Evolutionary conservation across 2,797 vertebrate species (phyloP), one percentile per base, ranked within the genome.

Genomic region (Agapornis canus): DNA sequence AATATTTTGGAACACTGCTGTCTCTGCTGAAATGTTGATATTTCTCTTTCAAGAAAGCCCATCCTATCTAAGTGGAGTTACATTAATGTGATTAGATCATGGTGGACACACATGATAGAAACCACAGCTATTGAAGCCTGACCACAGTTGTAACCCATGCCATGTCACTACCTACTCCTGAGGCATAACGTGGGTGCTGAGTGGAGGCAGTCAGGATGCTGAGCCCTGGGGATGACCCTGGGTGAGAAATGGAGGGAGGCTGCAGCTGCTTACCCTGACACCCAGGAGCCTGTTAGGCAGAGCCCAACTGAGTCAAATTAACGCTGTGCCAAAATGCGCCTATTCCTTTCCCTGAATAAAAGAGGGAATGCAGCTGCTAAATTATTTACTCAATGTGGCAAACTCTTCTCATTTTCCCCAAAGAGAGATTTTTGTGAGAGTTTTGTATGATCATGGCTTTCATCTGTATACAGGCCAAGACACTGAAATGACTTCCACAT

Each of bases 401-500:
- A 91, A 51, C 14, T 43, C 27, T 79, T 76, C 54, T 88, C 7
- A 40, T 85, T 79, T 92, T 88, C 76, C 65, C 42, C 17, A 21
- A 81, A 69, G 86, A 92, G n/a, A 57, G 10, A 21, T 84, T 94
- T 95, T 92, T 69, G 49, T 57, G 70, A 39, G 48, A 65, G 45
- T 87, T 89, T 88, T 94, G 26, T 68, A 9, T 82, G 78, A 54
- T 92, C 22, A 27, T 59, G 68, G 37, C 64, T 73, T 95, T 96
- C 63, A 77, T 86, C n/a, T 82, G 20, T 76, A 48, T 32, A 15
- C 18, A 81, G 76, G 82, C 82, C 12, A 35, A 61, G 77, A 84
- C 14, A 65, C 88, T 94, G 52, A 87, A 86, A 89, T 87, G 89
- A 70, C 76, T 95, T 96, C 60, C 23, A 73, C 10, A 9, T 82